Percentiles rank a stretch among this genome's conserved stretches.
Conservation (phyloP, 2,888 invertebrate genomes). For the Salticus scenicus region DNA sequence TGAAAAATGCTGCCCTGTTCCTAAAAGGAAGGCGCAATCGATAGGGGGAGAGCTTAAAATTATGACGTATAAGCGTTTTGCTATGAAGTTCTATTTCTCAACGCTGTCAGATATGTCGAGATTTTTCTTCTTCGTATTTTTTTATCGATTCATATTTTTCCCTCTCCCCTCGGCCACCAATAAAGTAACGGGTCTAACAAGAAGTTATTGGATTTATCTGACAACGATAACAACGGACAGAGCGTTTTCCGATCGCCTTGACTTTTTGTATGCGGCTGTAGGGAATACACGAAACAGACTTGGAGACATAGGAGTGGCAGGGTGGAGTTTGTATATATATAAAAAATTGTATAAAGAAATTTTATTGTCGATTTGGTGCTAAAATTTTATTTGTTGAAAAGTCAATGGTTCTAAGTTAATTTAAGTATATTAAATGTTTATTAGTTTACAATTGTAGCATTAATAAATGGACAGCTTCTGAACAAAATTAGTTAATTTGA, state of each 20-base stretch:
- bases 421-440: too few species aligned
- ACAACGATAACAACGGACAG: conserved; percentile 57
- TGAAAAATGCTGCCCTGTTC: conserved; percentile 1
- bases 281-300: background rate
- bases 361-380: background rate
- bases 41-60: conserved; percentile 49
- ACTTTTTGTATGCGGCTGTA: conserved; percentile 35
- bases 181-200: conserved; percentile 47
- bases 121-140: conserved; percentile 15
- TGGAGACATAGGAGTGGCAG: background rate
- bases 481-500: too few species aligned
- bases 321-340: background rate
- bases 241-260: conserved; percentile 49
- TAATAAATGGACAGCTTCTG: too few species aligned
- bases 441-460: too few species aligned
- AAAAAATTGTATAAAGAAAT: background rate
- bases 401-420: background rate
- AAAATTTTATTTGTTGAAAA: background rate
- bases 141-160: conserved; percentile 33
- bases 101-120: conserved; percentile 63
- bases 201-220: conserved; percentile 64
- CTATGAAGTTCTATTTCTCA: conserved; percentile 64
- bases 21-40: conserved; percentile 31
- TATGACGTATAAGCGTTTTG: conserved; percentile 67
- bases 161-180: background rate